phyloP scores from a whole-genome alignment of 2,113 vertebrate species.

The Eulemur rufifrons region DNA sequence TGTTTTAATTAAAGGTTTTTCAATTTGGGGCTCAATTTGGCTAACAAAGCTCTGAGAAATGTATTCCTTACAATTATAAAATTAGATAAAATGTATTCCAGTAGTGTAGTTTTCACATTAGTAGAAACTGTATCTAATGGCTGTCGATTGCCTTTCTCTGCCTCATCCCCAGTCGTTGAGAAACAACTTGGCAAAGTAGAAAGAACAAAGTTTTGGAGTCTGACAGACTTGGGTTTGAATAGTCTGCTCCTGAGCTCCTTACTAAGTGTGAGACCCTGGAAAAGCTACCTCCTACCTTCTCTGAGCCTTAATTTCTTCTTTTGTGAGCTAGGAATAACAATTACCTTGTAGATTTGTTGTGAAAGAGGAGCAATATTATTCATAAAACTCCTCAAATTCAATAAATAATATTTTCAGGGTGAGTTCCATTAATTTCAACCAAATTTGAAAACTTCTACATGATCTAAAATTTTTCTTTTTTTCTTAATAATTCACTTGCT shows the following conservation, averaged over 20 bases:
- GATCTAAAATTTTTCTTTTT: neutral
- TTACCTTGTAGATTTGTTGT: neutral
- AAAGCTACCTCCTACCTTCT: neutral
- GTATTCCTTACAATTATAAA: neutral
- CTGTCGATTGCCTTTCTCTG: neutral
- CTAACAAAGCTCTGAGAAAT: neutral
- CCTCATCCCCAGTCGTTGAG: neutral
- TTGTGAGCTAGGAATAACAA: neutral
- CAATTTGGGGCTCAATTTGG: neutral
- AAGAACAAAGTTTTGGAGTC: neutral
- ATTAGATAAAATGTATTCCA: neutral
- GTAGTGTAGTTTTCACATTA: slow-evolving; percentile 8
- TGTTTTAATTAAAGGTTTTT: neutral
- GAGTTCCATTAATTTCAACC: neutral
- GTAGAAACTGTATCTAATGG: neutral
- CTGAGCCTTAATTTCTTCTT: neutral
- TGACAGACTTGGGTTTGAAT: neutral
- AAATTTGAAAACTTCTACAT: slow-evolving; percentile 7
- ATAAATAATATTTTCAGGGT: neutral
- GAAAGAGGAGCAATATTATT: neutral
- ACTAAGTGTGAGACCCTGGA: neutral
- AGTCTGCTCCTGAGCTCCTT: neutral
- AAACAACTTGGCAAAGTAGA: neutral
- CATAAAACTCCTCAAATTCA: neutral
- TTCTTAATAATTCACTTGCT: neutral